Base-by-base conservation (phyloP, 2,797 vertebrate genomes). In the Acanthurus tractus region DNA sequence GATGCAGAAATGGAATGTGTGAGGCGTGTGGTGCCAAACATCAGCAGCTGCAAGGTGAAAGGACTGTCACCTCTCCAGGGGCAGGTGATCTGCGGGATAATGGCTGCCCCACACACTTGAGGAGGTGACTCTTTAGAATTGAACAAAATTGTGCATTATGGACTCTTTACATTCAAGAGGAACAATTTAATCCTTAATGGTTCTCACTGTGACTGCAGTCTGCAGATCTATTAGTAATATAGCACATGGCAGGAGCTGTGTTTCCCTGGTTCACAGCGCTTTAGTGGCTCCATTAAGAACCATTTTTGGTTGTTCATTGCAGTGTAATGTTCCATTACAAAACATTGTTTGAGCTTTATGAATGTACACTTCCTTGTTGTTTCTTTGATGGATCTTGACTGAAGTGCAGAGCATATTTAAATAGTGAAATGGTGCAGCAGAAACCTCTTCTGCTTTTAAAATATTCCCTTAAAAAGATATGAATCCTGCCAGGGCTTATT, bases 21-120 rank as follows among this genome's bases (percentile, higher is more conserved):
- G 76, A 88, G 81, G 54, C 38, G 17, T 69, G 83, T 44, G 73
- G 34, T 82, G 86, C 85, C 86, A 87, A 85, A 83, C 58, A 68
- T 25, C 76, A 75, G 87, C 89, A 93, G 92, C 92, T 91, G 92
- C 79, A 65, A 88, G 84, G 86, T 82, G 81, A 86, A 76, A 81
- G 88, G 83, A 85, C 72, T 45, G 65, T 65, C 77, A 81, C 79
- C 85, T 84, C 89, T 86, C 83, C 63, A 20, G 85, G 74, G 85
- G 70, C 63, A 63, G 82, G 75, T 45, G 67, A 85, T 86, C 79
- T 78, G 75, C 59, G 20, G 81, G 78, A 71, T 82, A 89, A 83
- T 56, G 76, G 84, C 82, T 79, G 65, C 65, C 74, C 80, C 63
- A 55, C 66, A 76, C 76, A 83, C 62, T 58, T 36, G 57, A 63